Evolutionary conservation across 2,888 invertebrate species (phyloP), one percentile per base, ranked within the genome.

Genomic region (Archips crataeganus): DNA sequence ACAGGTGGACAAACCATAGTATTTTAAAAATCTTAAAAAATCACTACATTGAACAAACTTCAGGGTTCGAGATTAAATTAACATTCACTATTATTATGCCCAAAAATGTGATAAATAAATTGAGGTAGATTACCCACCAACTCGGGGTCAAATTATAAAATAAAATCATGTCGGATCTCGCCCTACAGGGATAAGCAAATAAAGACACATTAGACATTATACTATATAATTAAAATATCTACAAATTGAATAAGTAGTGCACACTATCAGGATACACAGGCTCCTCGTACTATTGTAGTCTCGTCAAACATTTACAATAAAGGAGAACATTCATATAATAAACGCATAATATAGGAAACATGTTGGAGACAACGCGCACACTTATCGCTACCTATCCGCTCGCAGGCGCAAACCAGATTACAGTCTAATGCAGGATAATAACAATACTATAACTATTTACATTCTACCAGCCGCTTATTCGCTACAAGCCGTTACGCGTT

Each of bases 201-300:
- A 91, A 89, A 93, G 90, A 91, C 90, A 88, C 90, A 89, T 90
- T 90, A 89, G 89, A 92, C 91, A 93, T 94, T 94, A 93, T 92
- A 92, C 93, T 94, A 94, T 94, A 91, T 91, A 93, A 93, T 93
- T 94, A 94, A 94, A 91, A 92, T 94, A 94, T 94, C 94, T 94
- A 94, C 94, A 94, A 93, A 92, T 93, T 89, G 92, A 91, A 92
- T 89, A 91, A 89, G 87, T 87, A 92, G 92, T 93, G 92, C 93
- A 90, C 89, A 88, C 92, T 91, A 92, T 90, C 82, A 79, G 87
- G 88, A 88, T 87, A 87, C 88, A 84, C 78, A 82, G 84, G 84
- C 85, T 87, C 87, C 90, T 82, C 84, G 86, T 83, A 84, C 87
- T 87, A 87, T 89, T 85, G 88, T 85, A 85, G 84, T 86, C 82